Percentiles rank a stretch among this genome's conserved stretches.
phyloP scores from a whole-genome alignment of 2,888 invertebrate species.

The Hemicrepidius hirtus region DNA sequence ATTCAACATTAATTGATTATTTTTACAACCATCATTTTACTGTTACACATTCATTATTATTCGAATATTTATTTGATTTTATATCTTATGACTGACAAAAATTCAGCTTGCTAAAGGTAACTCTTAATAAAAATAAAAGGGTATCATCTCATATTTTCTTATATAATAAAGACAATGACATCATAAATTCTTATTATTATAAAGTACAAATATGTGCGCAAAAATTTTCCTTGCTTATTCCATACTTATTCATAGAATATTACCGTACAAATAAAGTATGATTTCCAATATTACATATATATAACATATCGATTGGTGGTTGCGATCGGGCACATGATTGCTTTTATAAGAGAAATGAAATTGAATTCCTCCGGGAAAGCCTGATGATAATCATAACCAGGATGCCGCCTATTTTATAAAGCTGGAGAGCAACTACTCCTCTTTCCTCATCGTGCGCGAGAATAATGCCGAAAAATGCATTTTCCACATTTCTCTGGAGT shows the following conservation, averaged over 20 bases:
- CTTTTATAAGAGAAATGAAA: conserved; percentile 48
- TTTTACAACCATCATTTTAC: no score
- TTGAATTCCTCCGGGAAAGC: conserved; percentile 41
- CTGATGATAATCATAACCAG: conserved; percentile 46
- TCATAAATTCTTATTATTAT: not conserved
- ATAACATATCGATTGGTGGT: conserved; percentile 37
- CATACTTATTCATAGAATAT: not conserved
- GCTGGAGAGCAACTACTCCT: not conserved
- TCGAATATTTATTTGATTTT: no score
- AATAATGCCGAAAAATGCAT: conserved; percentile 9
- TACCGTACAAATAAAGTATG: conserved; percentile 10
- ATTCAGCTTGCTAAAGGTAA: no score
- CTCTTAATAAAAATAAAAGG: no score
- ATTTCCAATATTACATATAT: conserved; percentile 29
- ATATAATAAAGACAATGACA: not conserved
- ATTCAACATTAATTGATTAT: no score
- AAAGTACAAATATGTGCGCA: not conserved
- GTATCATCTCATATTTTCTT: no score
- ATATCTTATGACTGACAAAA: no score
- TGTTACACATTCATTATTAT: no score
- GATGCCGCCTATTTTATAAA: conserved; percentile 37
- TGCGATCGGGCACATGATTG: conserved; percentile 42
- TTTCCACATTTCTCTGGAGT: not conserved
- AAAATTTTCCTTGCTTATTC: not conserved
- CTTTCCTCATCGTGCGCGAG: not conserved